Percentiles rank a stretch among this genome's conserved stretches.
Evolutionary conservation across 2,888 invertebrate species (phyloP).

Genomic region (Phaonia tiefii): DNA sequence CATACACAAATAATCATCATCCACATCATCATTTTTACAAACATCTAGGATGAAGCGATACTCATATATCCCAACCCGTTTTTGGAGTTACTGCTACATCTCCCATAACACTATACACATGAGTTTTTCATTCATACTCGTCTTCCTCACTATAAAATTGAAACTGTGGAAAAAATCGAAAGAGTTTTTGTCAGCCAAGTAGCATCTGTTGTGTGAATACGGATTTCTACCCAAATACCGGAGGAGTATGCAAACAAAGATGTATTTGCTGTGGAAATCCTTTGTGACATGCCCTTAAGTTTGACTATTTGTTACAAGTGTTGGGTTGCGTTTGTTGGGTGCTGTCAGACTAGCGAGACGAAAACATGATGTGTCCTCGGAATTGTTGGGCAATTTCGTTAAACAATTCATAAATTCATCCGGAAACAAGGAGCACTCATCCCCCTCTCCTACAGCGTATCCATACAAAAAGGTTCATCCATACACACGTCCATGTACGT

Average conservation of each 20-base stretch:
- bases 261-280: constrained; percentile 67
- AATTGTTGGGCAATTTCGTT: constrained; percentile 58
- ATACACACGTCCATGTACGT: constrained; percentile 46
- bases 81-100: constrained; percentile 2
- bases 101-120: background rate
- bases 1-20: constrained; percentile 28
- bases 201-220: constrained; percentile 64
- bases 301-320: constrained; percentile 67
- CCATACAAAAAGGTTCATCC: background rate
- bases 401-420: constrained; percentile 66
- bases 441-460: background rate
- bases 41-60: background rate
- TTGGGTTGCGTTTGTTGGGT: constrained; percentile 60
- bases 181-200: constrained; percentile 36
- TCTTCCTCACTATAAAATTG: background rate
- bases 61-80: background rate
- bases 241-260: constrained; percentile 62
- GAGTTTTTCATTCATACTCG: background rate
- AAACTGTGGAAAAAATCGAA: constrained; percentile 15
- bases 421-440: constrained; percentile 31
- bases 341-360: constrained; percentile 40
- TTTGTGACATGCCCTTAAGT: constrained; percentile 67
- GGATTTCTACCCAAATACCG: constrained; percentile 58
- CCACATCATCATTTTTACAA: constrained; percentile 26
- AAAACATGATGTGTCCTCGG: constrained; percentile 44